A percentile compares a stretch with the other conserved stretches of the same genome.
Evolutionary conservation across 2,113 vertebrate species (phyloP).

Genomic region (Limanda limanda): DNA sequence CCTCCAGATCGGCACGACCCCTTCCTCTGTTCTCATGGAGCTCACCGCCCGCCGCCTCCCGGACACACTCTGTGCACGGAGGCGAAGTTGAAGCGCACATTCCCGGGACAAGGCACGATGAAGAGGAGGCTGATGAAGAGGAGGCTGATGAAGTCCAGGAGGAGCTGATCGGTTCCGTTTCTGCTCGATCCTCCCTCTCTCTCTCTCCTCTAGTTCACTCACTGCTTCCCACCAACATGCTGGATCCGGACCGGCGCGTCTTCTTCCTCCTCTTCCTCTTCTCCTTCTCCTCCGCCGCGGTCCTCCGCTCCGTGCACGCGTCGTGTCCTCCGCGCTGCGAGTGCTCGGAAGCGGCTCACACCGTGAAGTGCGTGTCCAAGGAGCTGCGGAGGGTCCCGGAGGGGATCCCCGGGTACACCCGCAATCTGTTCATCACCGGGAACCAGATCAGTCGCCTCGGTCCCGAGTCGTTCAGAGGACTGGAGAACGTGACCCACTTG

Average conservation of each 20-base stretch:
- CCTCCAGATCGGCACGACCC: slow-evolving; percentile 49
- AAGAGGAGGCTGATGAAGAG: neutral
- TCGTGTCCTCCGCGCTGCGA: slow-evolving; percentile 82
- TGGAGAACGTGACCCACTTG: slow-evolving; percentile 81
- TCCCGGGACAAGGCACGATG: slow-evolving; percentile 49
- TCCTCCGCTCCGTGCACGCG: slow-evolving; percentile 59
- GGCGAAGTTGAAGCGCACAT: slow-evolving; percentile 66
- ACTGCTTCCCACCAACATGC: slow-evolving; percentile 61
- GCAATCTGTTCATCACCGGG: slow-evolving; percentile 83
- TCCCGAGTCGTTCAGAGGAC: slow-evolving; percentile 74
- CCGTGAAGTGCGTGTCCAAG: slow-evolving; percentile 85
- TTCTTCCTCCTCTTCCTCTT: neutral
- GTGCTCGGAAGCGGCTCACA: slow-evolving; percentile 85
- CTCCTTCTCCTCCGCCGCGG: slow-evolving; percentile 30
- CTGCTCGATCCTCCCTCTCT: neutral
- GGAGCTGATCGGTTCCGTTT: slow-evolving; percentile 53
- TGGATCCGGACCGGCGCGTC: slow-evolving; percentile 37
- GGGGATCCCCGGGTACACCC: slow-evolving; percentile 81
- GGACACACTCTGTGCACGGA: slow-evolving; percentile 63
- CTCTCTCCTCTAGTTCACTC: neutral
- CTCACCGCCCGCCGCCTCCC: slow-evolving; percentile 66
- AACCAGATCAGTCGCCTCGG: slow-evolving; percentile 78
- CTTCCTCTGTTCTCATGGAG: slow-evolving; percentile 75
- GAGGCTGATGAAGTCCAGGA: slow-evolving; percentile 18
- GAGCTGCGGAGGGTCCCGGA: slow-evolving; percentile 77